These are phyloP conservation scores for Tursiops truncatus DNA, from an alignment of 2,113 vertebrate species.

Conservation along the genomic window DNA sequence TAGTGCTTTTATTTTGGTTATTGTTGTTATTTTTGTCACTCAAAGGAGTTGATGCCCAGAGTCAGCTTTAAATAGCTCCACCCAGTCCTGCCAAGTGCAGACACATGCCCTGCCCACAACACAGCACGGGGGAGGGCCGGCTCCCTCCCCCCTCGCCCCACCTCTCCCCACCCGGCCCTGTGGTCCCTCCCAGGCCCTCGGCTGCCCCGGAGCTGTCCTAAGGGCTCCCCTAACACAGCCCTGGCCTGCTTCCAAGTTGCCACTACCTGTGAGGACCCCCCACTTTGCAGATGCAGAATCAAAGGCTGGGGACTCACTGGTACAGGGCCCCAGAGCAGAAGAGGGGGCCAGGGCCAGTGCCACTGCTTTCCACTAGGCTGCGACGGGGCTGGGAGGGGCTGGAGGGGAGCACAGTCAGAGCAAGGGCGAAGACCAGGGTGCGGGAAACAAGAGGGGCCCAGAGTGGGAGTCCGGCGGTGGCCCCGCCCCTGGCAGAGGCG, in stretches of 20 bases:
- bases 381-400: not conserved
- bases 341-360: not conserved
- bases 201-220: not conserved
- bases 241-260: not conserved
- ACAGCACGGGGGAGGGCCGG: not conserved
- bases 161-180: no score
- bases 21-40: not conserved
- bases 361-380: not conserved
- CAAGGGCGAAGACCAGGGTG: not conserved
- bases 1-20: not conserved
- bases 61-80: not conserved
- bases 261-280: rapidly evolving
- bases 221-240: not conserved
- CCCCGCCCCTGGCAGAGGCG: not conserved
- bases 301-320: not conserved
- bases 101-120: rapidly evolving
- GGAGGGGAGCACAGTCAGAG: not conserved
- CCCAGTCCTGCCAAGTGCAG: not conserved
- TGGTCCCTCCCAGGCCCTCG: not conserved
- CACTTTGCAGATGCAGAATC: not conserved
- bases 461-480: not conserved
- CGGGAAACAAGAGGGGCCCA: not conserved
- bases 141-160: no score
- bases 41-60: not conserved
- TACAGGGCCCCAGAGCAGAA: not conserved